Evolutionary conservation across 2,797 vertebrate species (phyloP), one percentile per base, ranked within the genome.

Genomic region (Brachymystax lenok): DNA sequence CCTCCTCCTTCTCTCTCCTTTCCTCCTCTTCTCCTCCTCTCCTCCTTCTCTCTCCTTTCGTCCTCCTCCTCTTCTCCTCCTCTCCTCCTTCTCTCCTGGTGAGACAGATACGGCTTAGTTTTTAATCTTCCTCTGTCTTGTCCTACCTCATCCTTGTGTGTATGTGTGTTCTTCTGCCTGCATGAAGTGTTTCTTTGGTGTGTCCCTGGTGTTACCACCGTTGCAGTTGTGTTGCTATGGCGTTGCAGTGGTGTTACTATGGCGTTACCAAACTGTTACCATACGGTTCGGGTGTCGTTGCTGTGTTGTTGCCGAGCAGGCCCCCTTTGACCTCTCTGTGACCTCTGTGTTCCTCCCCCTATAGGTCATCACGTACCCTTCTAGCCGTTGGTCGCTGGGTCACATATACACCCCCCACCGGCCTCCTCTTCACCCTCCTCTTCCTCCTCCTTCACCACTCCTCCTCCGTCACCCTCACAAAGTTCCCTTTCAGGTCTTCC

Each of bases 331-430:
- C 90, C 83, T 90, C 74, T 90, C 14, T 89, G 80, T 92, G 89
- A 90, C 87, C 90, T 93, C 86, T 92, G 88, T 85, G 76, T 86
- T 83, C 77, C 80, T 30, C 73, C 89, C 89, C 88, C 82, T 88
- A 80, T 90, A 93, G 92, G 94, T 94, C 54, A 91, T 93, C 91
- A 91, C 93, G 86, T 73, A 88, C 88, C 93, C 93, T 77, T 89
- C 90, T 91, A 93, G 89, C 92, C 89, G 89, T 89, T 94, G 94
- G 94, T 94, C 93, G 87, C 89, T 93, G 93, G 94, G 93, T 75
- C 94, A 94, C 86, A 94, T 92, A 91, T 92, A 93, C 90, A 94
- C 94, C 90, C 93, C 94, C 77, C 93, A 93, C 91, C 89, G 93
- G 88, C 94, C 94, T 92, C 93, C 94, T 92, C 93, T 93, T 82